Base-by-base conservation (phyloP, 2,113 vertebrate genomes). In the Coptodon rendalli region DNA sequence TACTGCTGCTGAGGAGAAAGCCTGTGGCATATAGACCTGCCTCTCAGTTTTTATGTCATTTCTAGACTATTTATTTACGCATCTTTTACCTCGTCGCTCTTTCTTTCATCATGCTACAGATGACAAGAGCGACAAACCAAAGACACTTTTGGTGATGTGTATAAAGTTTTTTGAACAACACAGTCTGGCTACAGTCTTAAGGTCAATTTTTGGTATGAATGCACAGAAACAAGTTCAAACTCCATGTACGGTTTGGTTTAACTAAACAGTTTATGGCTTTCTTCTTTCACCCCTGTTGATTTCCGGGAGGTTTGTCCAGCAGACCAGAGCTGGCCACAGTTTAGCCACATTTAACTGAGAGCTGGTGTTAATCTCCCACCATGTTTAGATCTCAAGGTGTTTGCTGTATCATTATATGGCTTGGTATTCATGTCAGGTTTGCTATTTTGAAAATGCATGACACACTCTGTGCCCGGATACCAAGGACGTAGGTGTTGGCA, bases 361-460 rank as follows among this genome's bases (percentile, higher is more conserved):
- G 88, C 83, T 71, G 73, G 7, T 45, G 73, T 87, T 89, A 86
- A 91, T 92, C 86, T 87, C 52, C 80, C 29, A 17, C 80, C 52
- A 84, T 71, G 83, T 89, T 92, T 87, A 73, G 79, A 88, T 83
- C 87, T 91, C 90, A 89, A 90, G 81, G 88, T 92, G 93, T 93
- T 93, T 87, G 80, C 85, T 89, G 59, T 82, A 73, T 95, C 91
- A 91, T 94, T 89, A 92, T 79, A 61, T 89, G 91, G 81, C 92
- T 94, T 91, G 85, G 91, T 94, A 94, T 95, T 95, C 94, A 91
- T 86, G 87, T 93, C 94, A 93, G 92, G 91, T 66, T 84, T 86
- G 83, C 86, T 85, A 85, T 93, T 92, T 95, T 93, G 92, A 91
- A 93, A 95, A 95, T 93, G 88, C 94, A 94, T 27, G 89, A 90